Conservation (phyloP, 2,888 invertebrate species). For the Megalurothrips usitatus region DNA sequence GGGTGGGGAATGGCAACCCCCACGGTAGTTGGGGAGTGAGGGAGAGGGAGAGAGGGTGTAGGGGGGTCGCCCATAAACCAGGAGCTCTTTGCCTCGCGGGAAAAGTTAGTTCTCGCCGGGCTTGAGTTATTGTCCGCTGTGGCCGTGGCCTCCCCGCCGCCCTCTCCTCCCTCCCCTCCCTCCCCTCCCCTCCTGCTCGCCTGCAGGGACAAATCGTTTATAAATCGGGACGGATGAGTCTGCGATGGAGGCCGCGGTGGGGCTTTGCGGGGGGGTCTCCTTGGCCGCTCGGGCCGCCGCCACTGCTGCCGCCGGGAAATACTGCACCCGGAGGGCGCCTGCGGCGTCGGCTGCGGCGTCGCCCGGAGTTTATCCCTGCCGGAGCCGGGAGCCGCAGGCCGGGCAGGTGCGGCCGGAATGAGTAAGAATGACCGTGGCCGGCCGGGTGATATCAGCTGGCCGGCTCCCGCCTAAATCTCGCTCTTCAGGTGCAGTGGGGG, state of each 20-base stretch:
- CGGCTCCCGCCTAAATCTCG: background rate
- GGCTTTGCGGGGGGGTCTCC: background rate
- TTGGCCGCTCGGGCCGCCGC: background rate
- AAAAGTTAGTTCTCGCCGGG: background rate
- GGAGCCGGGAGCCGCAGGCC: too few species aligned
- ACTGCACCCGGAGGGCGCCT: background rate
- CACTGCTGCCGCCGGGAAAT: background rate
- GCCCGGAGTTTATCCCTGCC: too few species aligned
- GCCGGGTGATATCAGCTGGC: background rate
- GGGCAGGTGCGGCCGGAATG: too few species aligned
- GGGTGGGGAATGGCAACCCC: too few species aligned
- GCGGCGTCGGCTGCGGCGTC: too few species aligned
- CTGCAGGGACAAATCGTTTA: background rate
- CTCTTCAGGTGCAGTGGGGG: too few species aligned
- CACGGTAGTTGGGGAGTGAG: too few species aligned
- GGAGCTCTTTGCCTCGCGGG: conserved; percentile 5
- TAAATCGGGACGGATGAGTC: conserved; percentile 16
- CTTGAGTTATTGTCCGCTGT: background rate
- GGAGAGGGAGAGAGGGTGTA: background rate
- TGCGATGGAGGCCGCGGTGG: background rate
- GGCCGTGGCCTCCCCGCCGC: background rate
- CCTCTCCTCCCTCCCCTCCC: background rate
- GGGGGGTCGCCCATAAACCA: background rate
- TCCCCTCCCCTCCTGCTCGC: background rate
- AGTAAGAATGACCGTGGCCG: background rate